Conservation (phyloP, 2,888 invertebrate genomes). For the Pseudococcus jackbeardsleyi region DNA sequence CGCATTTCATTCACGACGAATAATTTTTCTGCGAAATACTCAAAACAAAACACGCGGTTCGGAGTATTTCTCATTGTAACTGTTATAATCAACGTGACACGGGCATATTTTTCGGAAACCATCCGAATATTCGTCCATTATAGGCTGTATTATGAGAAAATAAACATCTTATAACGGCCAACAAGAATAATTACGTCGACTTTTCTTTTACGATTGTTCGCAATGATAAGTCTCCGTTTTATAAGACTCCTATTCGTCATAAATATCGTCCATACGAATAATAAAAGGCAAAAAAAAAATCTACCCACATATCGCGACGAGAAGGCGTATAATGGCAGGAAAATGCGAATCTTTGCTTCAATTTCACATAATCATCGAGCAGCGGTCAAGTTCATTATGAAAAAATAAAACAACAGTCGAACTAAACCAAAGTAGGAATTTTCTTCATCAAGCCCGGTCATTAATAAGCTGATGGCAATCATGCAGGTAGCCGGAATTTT, state of each 20-base stretch:
- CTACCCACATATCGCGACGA: neutral
- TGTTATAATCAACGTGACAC: constrained; percentile 23
- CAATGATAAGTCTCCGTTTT: constrained; percentile 10
- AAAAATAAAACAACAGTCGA: neutral
- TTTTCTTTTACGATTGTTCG: constrained; percentile 9
- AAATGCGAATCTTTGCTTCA: neutral
- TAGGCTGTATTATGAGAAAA: constrained; percentile 30
- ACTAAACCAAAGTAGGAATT: constrained; percentile 11
- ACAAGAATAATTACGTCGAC: constrained; percentile 10
- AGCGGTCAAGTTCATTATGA: constrained; percentile 14
- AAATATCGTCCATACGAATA: neutral
- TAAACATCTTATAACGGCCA: constrained; percentile 9
- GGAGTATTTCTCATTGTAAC: constrained; percentile 9
- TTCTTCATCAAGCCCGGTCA: neutral
- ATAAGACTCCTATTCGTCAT: constrained; percentile 26
- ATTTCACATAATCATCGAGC: constrained; percentile 16
- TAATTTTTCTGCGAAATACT: neutral
- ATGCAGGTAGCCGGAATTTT: constrained; percentile 30
- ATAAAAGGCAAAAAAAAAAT: neutral
- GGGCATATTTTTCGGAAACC: constrained; percentile 11
- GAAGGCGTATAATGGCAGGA: neutral
- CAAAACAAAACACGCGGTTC: neutral
- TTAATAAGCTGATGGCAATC: constrained; percentile 20
- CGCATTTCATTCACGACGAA: neutral
- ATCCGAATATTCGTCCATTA: constrained; percentile 7